phyloP scores from a whole-genome alignment of 2,797 vertebrate genomes.

The Pangasius macronema region DNA sequence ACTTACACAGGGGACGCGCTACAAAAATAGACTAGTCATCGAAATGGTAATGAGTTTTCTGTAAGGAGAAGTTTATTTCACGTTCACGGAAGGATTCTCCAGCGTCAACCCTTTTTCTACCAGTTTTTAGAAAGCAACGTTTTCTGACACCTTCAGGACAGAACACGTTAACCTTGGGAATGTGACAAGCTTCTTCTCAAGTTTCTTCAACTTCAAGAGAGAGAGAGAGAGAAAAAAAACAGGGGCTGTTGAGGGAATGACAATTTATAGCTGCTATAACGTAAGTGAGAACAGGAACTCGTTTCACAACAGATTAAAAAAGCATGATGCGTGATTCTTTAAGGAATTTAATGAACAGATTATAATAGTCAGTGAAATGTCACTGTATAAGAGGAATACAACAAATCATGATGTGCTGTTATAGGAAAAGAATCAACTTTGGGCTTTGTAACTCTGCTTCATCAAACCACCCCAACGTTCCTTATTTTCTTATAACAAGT shows the following conservation, averaged over 20 bases:
- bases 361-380: background rate
- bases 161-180: background rate
- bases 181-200: background rate
- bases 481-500: background rate
- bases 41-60: background rate
- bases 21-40: background rate
- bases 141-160: background rate
- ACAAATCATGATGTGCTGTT: background rate
- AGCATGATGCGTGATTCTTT: background rate
- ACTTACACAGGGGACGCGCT: too few species aligned
- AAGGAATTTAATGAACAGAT: background rate
- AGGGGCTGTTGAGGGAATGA: background rate
- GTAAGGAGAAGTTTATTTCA: background rate
- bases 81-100: background rate
- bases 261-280: background rate
- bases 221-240: background rate
- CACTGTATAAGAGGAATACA: background rate
- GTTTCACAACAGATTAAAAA: background rate
- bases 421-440: background rate
- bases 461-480: background rate
- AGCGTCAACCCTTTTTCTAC: background rate
- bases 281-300: background rate
- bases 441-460: background rate
- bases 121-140: too few species aligned
- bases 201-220: background rate